These are phyloP conservation scores for Cryptotis parvus DNA, from an alignment of 2,113 vertebrate genomes.

Conservation along the genomic window DNA sequence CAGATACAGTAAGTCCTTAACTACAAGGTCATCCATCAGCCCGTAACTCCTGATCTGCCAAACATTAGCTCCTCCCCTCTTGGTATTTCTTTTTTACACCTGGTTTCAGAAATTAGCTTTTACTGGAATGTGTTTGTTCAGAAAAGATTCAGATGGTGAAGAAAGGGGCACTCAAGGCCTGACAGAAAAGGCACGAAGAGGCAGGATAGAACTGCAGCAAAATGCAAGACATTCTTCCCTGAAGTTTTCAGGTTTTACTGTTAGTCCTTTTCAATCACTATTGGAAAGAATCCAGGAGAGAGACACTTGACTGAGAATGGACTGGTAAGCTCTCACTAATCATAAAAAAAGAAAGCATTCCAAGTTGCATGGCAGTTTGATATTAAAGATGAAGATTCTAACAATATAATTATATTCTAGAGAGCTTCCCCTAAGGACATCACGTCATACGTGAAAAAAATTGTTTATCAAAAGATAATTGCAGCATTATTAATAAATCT, in stretches of 20 bases:
- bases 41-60: neutral
- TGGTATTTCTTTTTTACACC: neutral
- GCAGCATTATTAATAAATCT: slow-evolving; percentile 54
- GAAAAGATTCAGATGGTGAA: neutral
- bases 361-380: neutral
- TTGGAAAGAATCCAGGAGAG: neutral
- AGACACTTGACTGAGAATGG: neutral
- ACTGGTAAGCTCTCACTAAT: neutral
- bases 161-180: too few species aligned
- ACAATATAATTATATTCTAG: neutral
- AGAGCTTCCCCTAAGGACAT: neutral
- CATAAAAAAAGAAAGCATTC: neutral
- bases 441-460: neutral
- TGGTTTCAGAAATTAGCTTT: neutral
- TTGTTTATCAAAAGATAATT: slow-evolving; percentile 44
- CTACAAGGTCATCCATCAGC: neutral
- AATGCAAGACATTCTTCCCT: neutral
- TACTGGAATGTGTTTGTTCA: neutral
- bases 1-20: neutral
- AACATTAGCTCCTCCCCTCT: neutral
- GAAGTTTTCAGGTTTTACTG: neutral
- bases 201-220: neutral
- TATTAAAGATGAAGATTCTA: neutral
- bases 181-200: neutral
- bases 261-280: neutral